phyloP scores from a whole-genome alignment of 2,113 vertebrate species.

The Oreotrochilus melanogaster region DNA sequence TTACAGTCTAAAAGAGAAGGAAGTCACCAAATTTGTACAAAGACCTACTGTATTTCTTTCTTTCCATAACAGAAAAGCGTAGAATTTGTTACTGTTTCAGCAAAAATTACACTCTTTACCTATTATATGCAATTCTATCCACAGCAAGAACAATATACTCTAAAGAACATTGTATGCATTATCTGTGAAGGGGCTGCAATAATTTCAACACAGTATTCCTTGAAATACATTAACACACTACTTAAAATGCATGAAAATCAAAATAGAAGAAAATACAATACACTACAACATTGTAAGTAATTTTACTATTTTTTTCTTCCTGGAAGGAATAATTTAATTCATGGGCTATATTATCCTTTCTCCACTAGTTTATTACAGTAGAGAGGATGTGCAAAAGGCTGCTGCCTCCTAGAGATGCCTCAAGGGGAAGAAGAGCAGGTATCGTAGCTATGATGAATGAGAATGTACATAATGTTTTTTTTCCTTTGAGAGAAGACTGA shows the following conservation, averaged over 20 bases:
- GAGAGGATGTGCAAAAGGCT: background rate
- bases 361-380: background rate
- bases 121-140: slow-evolving; percentile 19
- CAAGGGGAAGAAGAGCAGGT: background rate
- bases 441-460: background rate
- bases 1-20: background rate
- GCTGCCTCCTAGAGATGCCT: background rate
- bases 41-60: background rate
- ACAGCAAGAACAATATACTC: slow-evolving; percentile 9
- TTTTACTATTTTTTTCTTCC: background rate
- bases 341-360: background rate
- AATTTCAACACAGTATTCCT: background rate
- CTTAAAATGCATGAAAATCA: background rate
- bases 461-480: background rate
- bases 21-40: background rate
- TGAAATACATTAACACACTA: slow-evolving; percentile 12
- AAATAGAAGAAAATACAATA: background rate
- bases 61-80: slow-evolving; percentile 5
- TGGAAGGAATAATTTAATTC: background rate
- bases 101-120: slow-evolving; percentile 17
- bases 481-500: background rate
- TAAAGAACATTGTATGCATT: slow-evolving; percentile 29
- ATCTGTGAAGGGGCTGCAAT: slow-evolving; percentile 9
- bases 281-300: background rate
- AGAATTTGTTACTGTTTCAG: slow-evolving; percentile 29